Evolutionary conservation across 2,113 vertebrate genomes (phyloP).

Genomic region (Chlorodrepanis virens): DNA sequence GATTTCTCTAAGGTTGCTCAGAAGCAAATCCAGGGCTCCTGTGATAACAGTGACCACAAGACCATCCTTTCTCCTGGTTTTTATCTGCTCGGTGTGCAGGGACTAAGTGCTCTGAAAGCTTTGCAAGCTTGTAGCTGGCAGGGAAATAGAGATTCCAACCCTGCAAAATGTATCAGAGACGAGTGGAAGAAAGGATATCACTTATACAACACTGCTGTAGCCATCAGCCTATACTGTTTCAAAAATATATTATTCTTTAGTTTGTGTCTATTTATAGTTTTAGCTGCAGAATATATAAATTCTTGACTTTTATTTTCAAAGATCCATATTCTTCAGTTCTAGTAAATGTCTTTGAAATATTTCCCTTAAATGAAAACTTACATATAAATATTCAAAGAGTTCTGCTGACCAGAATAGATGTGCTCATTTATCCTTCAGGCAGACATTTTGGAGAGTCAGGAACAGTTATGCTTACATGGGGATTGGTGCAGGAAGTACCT

Average conservation of each 20-base stretch:
- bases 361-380: conserved; percentile 70
- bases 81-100: not conserved
- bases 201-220: not conserved
- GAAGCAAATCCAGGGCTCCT: not conserved
- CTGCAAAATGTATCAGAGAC: not conserved
- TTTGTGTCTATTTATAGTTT: conserved; percentile 26
- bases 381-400: conserved; percentile 76
- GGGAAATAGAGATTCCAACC: not conserved
- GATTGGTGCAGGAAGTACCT: conserved; percentile 58
- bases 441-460: conserved; percentile 56
- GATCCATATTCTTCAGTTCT: conserved; percentile 48
- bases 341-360: conserved; percentile 67
- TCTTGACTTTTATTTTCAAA: conserved; percentile 58
- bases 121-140: not conserved
- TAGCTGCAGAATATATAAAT: conserved; percentile 31
- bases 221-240: not conserved
- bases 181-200: not conserved
- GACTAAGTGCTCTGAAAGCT: not conserved
- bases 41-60: not conserved
- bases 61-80: not conserved
- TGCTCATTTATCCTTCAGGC: conserved; percentile 68
- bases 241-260: not conserved
- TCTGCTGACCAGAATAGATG: conserved; percentile 77
- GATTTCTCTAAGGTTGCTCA: not conserved
- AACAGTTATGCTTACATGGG: conserved; percentile 38